Base-by-base conservation (phyloP, 2,113 vertebrate species). In the Psophia crepitans region DNA sequence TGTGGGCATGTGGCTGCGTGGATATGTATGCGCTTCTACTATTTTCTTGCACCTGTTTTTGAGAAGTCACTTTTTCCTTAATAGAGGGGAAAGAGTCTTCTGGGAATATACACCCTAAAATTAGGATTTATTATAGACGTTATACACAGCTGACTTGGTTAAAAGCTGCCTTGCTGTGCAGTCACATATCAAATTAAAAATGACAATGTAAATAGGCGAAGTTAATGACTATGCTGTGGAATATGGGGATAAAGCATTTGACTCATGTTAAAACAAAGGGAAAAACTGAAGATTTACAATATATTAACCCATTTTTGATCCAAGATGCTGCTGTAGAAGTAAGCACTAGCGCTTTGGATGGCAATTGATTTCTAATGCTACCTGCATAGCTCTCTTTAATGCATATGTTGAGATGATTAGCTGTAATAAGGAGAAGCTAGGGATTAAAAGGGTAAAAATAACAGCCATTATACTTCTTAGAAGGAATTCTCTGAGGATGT, bases 361-460 rank as follows among this genome's bases (percentile, higher is more conserved):
- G 41, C 61, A 89, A 79, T 11, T 91, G 92, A 89, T 95, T 95
- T 89, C 87, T 87, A 17, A 5, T 46, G 57, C 76, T 95, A 93
- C 56, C 86, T 96, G 73, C 66, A 51, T n/a, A 89, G 74, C 28
- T 53, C 43, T 75, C 83, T 74, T 83, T 77, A 91, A 76, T 86
- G 80, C 15, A 0, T 71, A n/a, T 79, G 73, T 87, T 92, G 91
- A 96, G 81, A 89, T 92, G 73, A 95, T 96, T 91, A 95, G 61
- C 74, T 69, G 19, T 79, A 89, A 79, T 89, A 91, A 91, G 68
- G 53, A 93, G 57, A 89, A 54, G 43, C 70, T 82, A 44, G 77
- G 90, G 95, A 97, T 96, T 93, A 94, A 88, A 71, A 86, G 51
- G 60, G 83, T 96, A 96, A 96, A 97, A 96, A 95, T 97, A 97